Base-by-base conservation (phyloP, 2,113 vertebrate species). In the Aphelocoma coerulescens region DNA sequence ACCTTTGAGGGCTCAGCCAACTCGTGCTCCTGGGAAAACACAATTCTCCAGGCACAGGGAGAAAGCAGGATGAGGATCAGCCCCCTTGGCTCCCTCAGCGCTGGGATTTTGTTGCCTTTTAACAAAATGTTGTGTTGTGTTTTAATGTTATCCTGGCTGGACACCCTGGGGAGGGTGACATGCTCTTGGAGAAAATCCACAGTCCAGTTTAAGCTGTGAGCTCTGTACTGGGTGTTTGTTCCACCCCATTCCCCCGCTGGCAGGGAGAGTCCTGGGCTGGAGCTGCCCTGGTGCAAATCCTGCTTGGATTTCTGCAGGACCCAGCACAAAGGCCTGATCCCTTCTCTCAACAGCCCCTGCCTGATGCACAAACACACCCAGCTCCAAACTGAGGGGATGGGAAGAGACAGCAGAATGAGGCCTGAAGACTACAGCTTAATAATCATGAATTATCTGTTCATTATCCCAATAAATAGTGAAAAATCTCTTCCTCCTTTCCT, bases 401-500 rank as follows among this genome's bases (percentile, higher is more conserved):
- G n/a, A 43, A 83, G 67, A 85, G 43, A 41, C 0, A 8, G 69
- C 83, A 93, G 76, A 81, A 92, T 10, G 37, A 76, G 83, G 46
- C 88, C 89, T 81, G 62, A 91, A 79, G 52, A 57, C 79, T 94
- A 93, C 76, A 84, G 57, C 72, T 96, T 92, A 93, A 95, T 96
- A 93, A 94, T 95, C 49, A 85, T 86, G 68, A 96, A 95, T 92
- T 93, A 96, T 93, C 88, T 93, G 86, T 87, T 95, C 86, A 92
- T 96, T 97, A 96, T 87, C 65, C 62, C 74, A 96, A 97, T 92
- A 96, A 96, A 96, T 28, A 89, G 86, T 92, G 88, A 96, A 93
- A 94, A 92, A 95, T 95, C 44, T 95, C 93, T 93, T 93, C 80
- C 89, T 93, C 54, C 21, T 92, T 89, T 92, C 80, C 89, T 96